phyloP scores from a whole-genome alignment of 2,113 vertebrate genomes.

The Chaetodon auriga region DNA sequence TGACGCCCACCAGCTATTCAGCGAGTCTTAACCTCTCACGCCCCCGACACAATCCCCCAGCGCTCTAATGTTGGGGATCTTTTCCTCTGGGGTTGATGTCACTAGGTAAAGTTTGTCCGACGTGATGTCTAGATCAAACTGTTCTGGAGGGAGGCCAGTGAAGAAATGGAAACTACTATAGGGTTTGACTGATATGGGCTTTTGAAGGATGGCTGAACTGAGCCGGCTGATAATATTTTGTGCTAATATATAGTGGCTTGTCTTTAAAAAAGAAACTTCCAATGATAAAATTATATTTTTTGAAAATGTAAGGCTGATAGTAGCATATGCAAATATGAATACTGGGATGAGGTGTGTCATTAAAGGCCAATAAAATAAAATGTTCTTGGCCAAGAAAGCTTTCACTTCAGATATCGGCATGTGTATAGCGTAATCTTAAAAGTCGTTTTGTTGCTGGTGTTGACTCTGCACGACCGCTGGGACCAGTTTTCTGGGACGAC shows the following conservation, averaged over 20 bases:
- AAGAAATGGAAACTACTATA: slow-evolving; percentile 56
- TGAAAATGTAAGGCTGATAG: background rate
- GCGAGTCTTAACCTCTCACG: slow-evolving; percentile 78
- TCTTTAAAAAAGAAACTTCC: slow-evolving; percentile 20
- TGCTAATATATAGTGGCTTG: slow-evolving; percentile 6
- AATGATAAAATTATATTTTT: background rate
- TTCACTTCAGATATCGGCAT: background rate
- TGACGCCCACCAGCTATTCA: slow-evolving; percentile 76
- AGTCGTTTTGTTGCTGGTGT: slow-evolving; percentile 18
- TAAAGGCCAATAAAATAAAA: background rate
- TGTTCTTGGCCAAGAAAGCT: background rate
- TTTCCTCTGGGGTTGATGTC: slow-evolving; percentile 61
- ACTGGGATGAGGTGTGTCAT: background rate
- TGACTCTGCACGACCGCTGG: background rate
- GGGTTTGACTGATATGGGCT: slow-evolving; percentile 40
- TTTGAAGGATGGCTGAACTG: slow-evolving; percentile 37
- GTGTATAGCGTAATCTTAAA: background rate
- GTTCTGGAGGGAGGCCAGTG: slow-evolving; percentile 51
- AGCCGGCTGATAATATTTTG: slow-evolving; percentile 18
- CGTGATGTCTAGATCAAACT: slow-evolving; percentile 58
- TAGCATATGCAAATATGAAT: background rate
- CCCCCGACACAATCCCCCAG: slow-evolving; percentile 63
- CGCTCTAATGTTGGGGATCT: slow-evolving; percentile 55
- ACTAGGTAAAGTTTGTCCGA: slow-evolving; percentile 65
- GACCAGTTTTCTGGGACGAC: slow-evolving; percentile 15